phyloP scores from a whole-genome alignment of 1,140 invertebrate species.

The Rhizoglyphus robini region DNA sequence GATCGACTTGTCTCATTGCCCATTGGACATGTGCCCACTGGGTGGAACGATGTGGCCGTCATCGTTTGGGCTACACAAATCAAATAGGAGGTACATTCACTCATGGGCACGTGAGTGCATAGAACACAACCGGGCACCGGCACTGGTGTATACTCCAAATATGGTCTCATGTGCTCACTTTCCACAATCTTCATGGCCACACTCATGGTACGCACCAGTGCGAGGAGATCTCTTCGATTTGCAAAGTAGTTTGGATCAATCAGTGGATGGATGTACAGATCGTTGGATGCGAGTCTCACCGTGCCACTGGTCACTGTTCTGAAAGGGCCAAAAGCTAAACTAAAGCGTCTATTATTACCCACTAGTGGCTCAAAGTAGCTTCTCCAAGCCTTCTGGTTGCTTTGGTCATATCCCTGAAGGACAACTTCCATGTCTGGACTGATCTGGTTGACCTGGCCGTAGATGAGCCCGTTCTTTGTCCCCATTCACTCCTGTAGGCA shows the following conservation, averaged over 20 bases:
- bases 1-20: conserved; percentile 51
- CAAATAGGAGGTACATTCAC: conserved; percentile 69
- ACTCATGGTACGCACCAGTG: conserved; percentile 23
- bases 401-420: not conserved
- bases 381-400: not conserved
- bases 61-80: conserved; percentile 54
- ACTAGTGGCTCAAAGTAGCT: conserved; percentile 6
- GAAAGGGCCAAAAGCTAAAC: conserved; percentile 45
- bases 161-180: conserved; percentile 10
- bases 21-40: conserved; percentile 71
- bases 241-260: conserved; percentile 65
- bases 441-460: not conserved
- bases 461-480: conserved; percentile 31
- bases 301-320: conserved; percentile 48
- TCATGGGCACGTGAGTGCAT: conserved; percentile 51
- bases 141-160: not conserved
- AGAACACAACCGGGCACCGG: conserved; percentile 49
- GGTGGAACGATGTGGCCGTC: conserved; percentile 61
- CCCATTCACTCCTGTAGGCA: not conserved
- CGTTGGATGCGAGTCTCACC: conserved; percentile 30
- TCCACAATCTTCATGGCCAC: conserved; percentile 16
- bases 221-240: conserved; percentile 45
- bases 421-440: not conserved
- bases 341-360: not conserved
- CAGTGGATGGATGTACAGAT: conserved; percentile 57